Evolutionary conservation across 2,888 invertebrate genomes (phyloP).

Genomic region (Smittia sp.): DNA sequence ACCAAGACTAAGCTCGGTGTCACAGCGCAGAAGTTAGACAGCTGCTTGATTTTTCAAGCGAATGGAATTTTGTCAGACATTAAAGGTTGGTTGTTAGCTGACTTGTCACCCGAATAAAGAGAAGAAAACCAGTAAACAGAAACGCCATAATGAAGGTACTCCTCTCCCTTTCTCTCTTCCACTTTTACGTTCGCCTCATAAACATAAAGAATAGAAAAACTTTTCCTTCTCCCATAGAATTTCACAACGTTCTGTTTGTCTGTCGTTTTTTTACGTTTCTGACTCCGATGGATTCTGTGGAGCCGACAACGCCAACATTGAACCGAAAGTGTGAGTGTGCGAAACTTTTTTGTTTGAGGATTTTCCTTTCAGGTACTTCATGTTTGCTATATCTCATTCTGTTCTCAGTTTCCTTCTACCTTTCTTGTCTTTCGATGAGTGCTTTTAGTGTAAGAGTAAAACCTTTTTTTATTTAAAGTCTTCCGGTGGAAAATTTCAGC

Average conservation of each 20-base stretch:
- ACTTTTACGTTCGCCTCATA: slow-evolving; percentile 1
- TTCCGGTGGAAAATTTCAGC: no score
- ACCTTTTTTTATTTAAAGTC: not conserved
- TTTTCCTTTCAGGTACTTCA: slow-evolving; percentile 10
- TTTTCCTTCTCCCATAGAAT: slow-evolving; percentile 10
- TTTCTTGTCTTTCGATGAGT: not conserved
- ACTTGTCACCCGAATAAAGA: slow-evolving; percentile 7
- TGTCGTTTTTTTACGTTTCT: not conserved
- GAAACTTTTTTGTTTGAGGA: slow-evolving; percentile 17
- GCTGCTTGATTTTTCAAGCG: no score
- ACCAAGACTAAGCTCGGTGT: no score
- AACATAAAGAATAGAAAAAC: slow-evolving; percentile 31
- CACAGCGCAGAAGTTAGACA: no score
- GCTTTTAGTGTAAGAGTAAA: not conserved
- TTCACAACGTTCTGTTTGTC: not conserved
- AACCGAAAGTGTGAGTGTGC: slow-evolving; percentile 1
- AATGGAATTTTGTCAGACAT: no score
- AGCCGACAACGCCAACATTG: not conserved
- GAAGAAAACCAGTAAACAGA: slow-evolving; percentile 29
- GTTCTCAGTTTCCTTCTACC: not conserved
- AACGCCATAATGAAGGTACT: slow-evolving; percentile 21
- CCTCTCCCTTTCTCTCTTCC: not conserved
- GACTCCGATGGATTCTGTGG: not conserved
- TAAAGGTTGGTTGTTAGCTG: no score
- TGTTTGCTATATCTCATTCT: slow-evolving; percentile 4